Conservation (phyloP, 1,140 invertebrate species). For the Euglossa dilemma region DNA sequence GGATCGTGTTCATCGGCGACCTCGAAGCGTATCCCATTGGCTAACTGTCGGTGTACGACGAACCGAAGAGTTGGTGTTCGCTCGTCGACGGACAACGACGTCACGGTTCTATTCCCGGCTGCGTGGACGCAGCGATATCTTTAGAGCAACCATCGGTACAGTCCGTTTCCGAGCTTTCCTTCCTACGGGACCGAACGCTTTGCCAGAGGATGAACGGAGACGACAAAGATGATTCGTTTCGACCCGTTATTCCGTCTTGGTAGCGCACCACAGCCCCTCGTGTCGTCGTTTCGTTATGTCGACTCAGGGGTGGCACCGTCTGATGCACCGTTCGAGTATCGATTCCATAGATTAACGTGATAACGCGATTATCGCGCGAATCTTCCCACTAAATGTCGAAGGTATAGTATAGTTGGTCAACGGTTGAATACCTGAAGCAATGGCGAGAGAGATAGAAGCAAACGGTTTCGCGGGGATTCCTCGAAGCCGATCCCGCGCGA, state of each 20-base stretch:
- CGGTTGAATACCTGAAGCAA: no score
- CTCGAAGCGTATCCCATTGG: slow-evolving; percentile 49
- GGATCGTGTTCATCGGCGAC: slow-evolving; percentile 31
- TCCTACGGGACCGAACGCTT: slow-evolving; percentile 32
- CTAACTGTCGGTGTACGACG: slow-evolving; percentile 32
- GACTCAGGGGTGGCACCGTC: no score
- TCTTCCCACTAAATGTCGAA: no score
- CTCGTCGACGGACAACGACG: slow-evolving; percentile 69
- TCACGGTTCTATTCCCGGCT: slow-evolving; percentile 77
- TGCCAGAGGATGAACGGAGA: slow-evolving; percentile 44
- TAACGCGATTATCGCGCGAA: no score
- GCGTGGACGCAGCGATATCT: slow-evolving; percentile 78
- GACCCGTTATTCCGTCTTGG: neutral
- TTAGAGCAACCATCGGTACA: slow-evolving; percentile 73
- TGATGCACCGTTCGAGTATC: neutral
- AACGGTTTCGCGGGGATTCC: neutral
- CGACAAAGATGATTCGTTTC: slow-evolving; percentile 45
- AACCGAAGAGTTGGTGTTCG: slow-evolving; percentile 47
- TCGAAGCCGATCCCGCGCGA: neutral
- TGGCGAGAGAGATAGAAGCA: neutral
- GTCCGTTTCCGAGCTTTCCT: slow-evolving; percentile 66
- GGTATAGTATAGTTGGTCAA: no score
- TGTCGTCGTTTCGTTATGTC: slow-evolving; percentile 3
- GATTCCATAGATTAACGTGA: neutral
- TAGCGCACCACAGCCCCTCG: neutral